These are phyloP conservation scores for Acrocephalus kingi DNA, from an alignment of 2,113 vertebrate genomes.

Conservation along the genomic window DNA sequence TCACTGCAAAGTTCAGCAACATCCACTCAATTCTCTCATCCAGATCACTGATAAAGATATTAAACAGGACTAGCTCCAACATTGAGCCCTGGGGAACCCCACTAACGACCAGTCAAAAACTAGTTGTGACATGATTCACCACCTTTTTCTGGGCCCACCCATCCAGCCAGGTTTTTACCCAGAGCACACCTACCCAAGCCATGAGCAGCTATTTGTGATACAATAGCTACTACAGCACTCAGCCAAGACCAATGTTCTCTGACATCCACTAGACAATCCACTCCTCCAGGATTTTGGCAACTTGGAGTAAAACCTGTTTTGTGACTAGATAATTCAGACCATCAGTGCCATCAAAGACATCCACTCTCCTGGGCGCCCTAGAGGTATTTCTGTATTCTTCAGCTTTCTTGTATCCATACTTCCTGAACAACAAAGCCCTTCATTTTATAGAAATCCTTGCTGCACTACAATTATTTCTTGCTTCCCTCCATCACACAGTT, in stretches of 20 bases:
- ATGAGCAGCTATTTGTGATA: neutral
- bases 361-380: neutral
- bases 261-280: neutral
- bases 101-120: neutral
- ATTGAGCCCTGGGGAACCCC: neutral
- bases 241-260: neutral
- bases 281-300: neutral
- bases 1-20: no score
- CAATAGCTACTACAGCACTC: neutral
- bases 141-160: neutral
- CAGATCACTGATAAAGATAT: neutral
- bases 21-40: neutral
- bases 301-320: neutral
- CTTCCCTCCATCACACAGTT: neutral
- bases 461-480: neutral
- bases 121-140: neutral
- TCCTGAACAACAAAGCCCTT: neutral
- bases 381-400: neutral
- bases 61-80: neutral
- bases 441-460: neutral
- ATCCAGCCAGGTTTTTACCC: neutral
- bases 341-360: neutral
- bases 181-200: neutral
- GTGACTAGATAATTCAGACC: neutral
- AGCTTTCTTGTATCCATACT: neutral